A percentile compares a stretch with the other conserved stretches of the same genome.
These are phyloP conservation scores for Pipistrellus nathusii DNA, from an alignment of 2,797 vertebrate genomes.

Conservation along the genomic window DNA sequence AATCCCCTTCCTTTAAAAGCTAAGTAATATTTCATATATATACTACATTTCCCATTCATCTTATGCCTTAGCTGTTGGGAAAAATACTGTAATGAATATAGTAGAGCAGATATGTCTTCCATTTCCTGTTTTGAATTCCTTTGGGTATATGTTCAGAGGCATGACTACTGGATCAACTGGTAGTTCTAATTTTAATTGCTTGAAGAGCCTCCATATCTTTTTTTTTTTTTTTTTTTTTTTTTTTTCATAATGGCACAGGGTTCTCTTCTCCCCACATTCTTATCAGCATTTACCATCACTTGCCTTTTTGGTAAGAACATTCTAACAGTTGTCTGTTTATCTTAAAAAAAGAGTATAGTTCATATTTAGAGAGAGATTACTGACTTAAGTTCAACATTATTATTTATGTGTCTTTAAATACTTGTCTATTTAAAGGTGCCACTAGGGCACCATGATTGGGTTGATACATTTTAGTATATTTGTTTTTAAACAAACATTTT, in stretches of 20 bases:
- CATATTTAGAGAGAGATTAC: not conserved
- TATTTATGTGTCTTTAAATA: not conserved
- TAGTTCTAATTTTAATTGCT: not conserved
- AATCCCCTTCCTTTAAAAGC: too few relatives aligned
- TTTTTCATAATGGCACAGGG: not conserved
- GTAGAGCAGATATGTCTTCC: too few relatives aligned
- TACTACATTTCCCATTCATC: too few relatives aligned
- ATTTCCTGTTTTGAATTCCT: not conserved
- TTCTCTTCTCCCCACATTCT: not conserved
- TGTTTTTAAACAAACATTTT: slow-evolving; percentile 5
- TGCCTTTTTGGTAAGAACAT: not conserved
- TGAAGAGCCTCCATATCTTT: not conserved
- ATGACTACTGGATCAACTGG: not conserved
- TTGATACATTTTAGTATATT: not conserved
- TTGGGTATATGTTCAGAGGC: not conserved
- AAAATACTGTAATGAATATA: not conserved
- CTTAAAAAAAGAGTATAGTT: not conserved
- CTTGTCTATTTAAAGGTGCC: not conserved
- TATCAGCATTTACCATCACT: not conserved
- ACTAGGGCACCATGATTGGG: not conserved
- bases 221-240: not conserved
- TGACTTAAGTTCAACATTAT: not conserved
- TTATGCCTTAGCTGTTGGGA: too few relatives aligned
- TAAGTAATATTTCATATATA: too few relatives aligned
- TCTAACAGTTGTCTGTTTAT: not conserved